A percentile compares a stretch with the other conserved stretches of the same genome.
These are phyloP conservation scores for Onthophagus taurus DNA, from an alignment of 1,140 invertebrate species.

Conservation along the genomic window DNA sequence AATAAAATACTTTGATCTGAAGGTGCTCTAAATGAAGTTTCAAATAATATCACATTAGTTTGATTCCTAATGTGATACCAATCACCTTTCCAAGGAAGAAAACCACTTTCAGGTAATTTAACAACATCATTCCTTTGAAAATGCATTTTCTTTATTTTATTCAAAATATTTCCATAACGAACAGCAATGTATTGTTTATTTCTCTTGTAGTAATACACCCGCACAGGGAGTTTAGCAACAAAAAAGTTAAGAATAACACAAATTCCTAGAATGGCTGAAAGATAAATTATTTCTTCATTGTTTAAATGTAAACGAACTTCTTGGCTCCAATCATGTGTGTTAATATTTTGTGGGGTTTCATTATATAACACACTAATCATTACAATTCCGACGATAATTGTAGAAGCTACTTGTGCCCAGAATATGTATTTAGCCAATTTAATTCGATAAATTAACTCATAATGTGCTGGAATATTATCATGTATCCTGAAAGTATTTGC, in stretches of 20 bases:
- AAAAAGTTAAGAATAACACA: constrained; percentile 19
- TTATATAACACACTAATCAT: constrained; percentile 6
- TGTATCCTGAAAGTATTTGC: constrained; percentile 16
- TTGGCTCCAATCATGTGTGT: background rate
- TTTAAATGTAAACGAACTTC: constrained; percentile 5
- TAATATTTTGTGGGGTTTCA: background rate
- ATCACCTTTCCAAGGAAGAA: constrained; percentile 19
- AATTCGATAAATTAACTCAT: constrained; percentile 29
- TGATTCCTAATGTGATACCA: constrained; percentile 17
- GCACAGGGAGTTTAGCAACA: constrained; percentile 21
- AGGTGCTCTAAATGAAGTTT: constrained; percentile 28
- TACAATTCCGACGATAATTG: constrained; percentile 14
- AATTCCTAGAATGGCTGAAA: constrained; percentile 15
- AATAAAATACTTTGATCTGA: constrained; percentile 31
- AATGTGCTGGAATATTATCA: constrained; percentile 27
- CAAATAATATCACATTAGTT: constrained; percentile 23
- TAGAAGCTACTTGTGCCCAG: constrained; percentile 17
- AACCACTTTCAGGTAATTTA: constrained; percentile 4
- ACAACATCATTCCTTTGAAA: constrained; percentile 18
- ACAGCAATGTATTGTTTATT: constrained; percentile 22
- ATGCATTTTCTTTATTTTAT: constrained; percentile 13
- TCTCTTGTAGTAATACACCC: constrained; percentile 23
- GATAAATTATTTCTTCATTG: constrained; percentile 19
- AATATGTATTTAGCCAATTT: constrained; percentile 22
- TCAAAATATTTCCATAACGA: constrained; percentile 21